Percentiles rank a stretch among this genome's conserved stretches.
Conservation (phyloP, 2,888 invertebrate genomes). For the Linnaemya vulpina region DNA sequence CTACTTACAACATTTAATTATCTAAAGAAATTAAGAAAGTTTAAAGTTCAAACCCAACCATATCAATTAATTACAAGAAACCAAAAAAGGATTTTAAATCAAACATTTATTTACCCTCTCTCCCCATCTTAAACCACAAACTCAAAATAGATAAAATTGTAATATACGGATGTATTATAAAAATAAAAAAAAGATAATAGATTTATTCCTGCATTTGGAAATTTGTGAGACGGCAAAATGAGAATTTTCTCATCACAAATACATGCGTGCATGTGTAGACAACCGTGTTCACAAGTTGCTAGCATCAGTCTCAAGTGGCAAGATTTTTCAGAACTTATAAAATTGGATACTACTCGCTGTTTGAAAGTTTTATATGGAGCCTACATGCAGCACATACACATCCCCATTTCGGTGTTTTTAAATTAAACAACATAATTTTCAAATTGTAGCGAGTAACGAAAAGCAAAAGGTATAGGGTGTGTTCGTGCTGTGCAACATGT, state of each 20-base stretch:
- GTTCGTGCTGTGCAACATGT: too few species aligned
- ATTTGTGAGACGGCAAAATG: neutral
- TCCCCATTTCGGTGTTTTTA: too few species aligned
- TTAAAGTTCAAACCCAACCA: conserved; percentile 70
- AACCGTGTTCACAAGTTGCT: neutral
- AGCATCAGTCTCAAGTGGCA: too few species aligned
- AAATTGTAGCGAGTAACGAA: too few species aligned
- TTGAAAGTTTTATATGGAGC: too few species aligned
- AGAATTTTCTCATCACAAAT: neutral
- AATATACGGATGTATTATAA: neutral
- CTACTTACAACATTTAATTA: conserved; percentile 62
- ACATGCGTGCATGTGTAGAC: neutral
- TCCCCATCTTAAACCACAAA: conserved; percentile 29
- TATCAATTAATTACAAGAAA: conserved; percentile 64
- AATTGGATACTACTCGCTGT: too few species aligned
- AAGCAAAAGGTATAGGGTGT: too few species aligned
- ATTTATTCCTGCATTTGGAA: neutral
- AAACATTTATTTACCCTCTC: conserved; percentile 41
- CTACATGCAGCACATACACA: too few species aligned
- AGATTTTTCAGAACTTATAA: too few species aligned
- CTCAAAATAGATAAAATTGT: conserved; percentile 30
- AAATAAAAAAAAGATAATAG: neutral
- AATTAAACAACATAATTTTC: too few species aligned
- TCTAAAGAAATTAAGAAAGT: conserved; percentile 38
- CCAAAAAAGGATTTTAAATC: conserved; percentile 49